Percentiles rank a stretch among this genome's conserved stretches.
phyloP scores from a whole-genome alignment of 2,113 vertebrate genomes.

The Romanogobio albipinnatus region DNA sequence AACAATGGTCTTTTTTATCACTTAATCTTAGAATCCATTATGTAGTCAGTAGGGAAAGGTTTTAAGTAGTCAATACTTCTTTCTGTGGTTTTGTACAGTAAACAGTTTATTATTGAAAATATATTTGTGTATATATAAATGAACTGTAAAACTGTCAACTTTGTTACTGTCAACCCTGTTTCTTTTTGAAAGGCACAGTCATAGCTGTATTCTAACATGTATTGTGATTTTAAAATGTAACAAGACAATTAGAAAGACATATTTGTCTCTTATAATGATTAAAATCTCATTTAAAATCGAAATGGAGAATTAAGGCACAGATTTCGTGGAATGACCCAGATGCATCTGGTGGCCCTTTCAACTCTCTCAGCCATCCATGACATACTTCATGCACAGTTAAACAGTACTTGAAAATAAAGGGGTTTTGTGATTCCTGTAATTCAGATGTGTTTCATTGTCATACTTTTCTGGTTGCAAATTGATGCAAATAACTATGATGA shows the following conservation, averaged over 20 bases:
- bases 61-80: too few species aligned
- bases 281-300: conserved; percentile 6
- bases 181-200: neutral
- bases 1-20: neutral
- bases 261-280: neutral
- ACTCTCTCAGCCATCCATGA: conserved; percentile 25
- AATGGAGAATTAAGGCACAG: neutral
- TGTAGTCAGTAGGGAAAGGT: neutral
- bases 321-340: neutral
- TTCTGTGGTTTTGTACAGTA: neutral
- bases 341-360: conserved; percentile 12
- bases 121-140: neutral
- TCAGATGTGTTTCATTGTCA: neutral
- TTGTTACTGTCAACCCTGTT: neutral
- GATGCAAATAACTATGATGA: neutral
- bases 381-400: conserved; percentile 39
- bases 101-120: neutral
- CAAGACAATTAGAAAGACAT: neutral
- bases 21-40: too few species aligned
- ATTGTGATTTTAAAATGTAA: neutral
- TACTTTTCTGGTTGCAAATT: neutral
- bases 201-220: neutral
- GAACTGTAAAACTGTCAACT: neutral
- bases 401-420: conserved; percentile 20
- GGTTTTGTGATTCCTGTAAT: conserved; percentile 18